Base-by-base conservation (phyloP, 1,140 invertebrate species). In the Intoshia linei region DNA sequence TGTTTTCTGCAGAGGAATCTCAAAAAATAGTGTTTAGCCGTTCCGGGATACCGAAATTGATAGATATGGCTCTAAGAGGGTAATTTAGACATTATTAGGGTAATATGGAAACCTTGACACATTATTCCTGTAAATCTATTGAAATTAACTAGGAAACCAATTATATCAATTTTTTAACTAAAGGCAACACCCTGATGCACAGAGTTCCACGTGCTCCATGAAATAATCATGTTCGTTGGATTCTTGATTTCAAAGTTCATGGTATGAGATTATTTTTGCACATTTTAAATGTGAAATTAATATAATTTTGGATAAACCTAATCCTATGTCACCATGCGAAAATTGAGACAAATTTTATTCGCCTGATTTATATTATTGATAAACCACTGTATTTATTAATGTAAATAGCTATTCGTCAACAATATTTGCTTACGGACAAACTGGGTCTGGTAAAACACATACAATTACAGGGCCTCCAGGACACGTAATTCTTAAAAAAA, bases 371-470 rank as follows among this genome's bases (percentile, higher is more conserved):
- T n/a, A n/a, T n/a, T n/a, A n/a, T n/a, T n/a, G n/a, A n/a, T n/a
- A n/a, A n/a, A n/a, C n/a, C n/a, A n/a, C n/a, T 27, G 24, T 27
- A 27, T 27, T 10, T 7, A 27, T 27, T 27, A n/a, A 10, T 7
- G n/a, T 27, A 10, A 47, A 7, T 39, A 58, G 55, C 18, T 59
- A 51, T 47, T 45, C 50, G 3, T 56, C 52, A 30, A 87, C 81
- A 17, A 83, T 77, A 5, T 47, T 59, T 34, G 54, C 54, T 3
- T 59, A 54, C 48, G 56, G 56, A 22, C 56, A 59, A 40, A 59
- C 56, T 18, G 55, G 55, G 15, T 55, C 51, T 31, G 56, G 56
- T 1, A 59, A 59, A 46, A 59, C 56, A 11, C 54, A 57, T 43
- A 57, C 54, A 15, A 59, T 59, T 50, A 56, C 53, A 11, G 56